A percentile compares a stretch with the other conserved stretches of the same genome.
Conservation (phyloP, 2,113 vertebrate species). For the Nothobranchius furzeri region DNA sequence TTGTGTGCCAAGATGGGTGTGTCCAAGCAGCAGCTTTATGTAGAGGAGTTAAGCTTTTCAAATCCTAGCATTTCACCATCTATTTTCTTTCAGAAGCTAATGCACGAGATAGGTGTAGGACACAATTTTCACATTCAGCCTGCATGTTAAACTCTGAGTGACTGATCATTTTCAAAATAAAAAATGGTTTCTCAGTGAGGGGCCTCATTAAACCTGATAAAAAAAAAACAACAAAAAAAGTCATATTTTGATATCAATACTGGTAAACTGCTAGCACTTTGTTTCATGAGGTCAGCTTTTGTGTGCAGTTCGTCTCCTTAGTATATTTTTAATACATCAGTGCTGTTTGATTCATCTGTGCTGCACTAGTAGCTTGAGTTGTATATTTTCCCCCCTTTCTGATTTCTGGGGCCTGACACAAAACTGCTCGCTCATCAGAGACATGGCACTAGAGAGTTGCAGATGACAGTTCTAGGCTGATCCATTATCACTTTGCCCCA, state of each 20-base stretch:
- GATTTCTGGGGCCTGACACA: conserved; percentile 32
- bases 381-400: conserved; percentile 23
- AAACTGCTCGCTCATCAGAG: conserved; percentile 33
- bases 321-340: conserved; percentile 1
- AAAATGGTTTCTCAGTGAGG: too few species aligned
- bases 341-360: conserved; percentile 4
- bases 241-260: background rate
- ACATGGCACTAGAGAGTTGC: conserved; percentile 32
- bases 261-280: background rate
- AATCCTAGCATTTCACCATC: too few species aligned
- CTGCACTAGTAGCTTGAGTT: conserved; percentile 10
- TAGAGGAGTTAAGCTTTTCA: too few species aligned
- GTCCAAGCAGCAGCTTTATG: too few species aligned
- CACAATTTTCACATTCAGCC: too few species aligned
- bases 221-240: background rate
- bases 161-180: too few species aligned
- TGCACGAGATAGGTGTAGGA: too few species aligned
- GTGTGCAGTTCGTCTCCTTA: background rate
- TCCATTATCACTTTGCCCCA: conserved; percentile 67
- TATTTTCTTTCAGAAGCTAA: too few species aligned
- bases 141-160: too few species aligned
- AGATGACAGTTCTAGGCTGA: conserved; percentile 73
- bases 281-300: background rate
- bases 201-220: too few species aligned
- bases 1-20: too few species aligned